These are phyloP conservation scores for Lamprotornis superbus DNA, from an alignment of 2,113 vertebrate genomes.

Conservation along the genomic window DNA sequence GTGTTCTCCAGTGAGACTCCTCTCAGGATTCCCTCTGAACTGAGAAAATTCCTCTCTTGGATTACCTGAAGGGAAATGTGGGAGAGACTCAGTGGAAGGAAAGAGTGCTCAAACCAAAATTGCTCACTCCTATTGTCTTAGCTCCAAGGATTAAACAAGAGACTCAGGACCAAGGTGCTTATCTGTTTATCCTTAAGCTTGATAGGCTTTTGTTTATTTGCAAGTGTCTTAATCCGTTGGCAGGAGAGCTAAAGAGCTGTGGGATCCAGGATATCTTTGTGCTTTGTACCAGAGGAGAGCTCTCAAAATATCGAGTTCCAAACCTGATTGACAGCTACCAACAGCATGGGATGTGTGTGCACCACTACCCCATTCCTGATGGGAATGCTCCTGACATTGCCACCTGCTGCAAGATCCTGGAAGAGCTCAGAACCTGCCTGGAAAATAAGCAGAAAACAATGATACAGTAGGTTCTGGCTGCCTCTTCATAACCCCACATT, in stretches of 20 bases:
- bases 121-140: background rate
- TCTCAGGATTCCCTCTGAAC: background rate
- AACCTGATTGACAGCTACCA: slow-evolving; percentile 82
- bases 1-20: background rate
- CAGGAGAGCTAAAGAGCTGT: slow-evolving; percentile 85
- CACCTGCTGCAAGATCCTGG: slow-evolving; percentile 81
- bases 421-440: slow-evolving; percentile 79
- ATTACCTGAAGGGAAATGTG: background rate
- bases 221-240: background rate
- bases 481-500: background rate
- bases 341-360: slow-evolving; percentile 75
- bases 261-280: slow-evolving; percentile 88
- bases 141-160: background rate
- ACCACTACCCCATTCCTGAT: slow-evolving; percentile 84
- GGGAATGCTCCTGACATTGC: slow-evolving; percentile 81
- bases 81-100: background rate
- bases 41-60: background rate
- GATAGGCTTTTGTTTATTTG: background rate
- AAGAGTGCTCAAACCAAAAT: background rate
- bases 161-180: background rate
- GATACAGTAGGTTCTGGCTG: slow-evolving; percentile 82
- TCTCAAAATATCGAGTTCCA: slow-evolving; percentile 85
- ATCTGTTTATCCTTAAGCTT: background rate
- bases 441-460: slow-evolving; percentile 79
- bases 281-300: slow-evolving; percentile 87